Conservation (phyloP, 2,888 invertebrate species). For the Taenaris catops region DNA sequence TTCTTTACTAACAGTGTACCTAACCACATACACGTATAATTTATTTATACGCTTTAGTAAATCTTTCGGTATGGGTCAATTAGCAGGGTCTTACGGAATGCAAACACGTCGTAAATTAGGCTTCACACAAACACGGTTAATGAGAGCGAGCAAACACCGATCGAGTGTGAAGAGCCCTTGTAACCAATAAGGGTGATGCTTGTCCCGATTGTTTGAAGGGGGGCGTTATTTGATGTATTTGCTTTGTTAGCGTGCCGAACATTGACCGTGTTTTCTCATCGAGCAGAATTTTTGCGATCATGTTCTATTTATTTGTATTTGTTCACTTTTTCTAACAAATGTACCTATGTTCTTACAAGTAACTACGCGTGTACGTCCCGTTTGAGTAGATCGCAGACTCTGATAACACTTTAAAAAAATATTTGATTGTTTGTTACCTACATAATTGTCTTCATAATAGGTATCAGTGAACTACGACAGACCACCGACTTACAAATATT, state of each 20-base stretch:
- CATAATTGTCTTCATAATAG: too few species aligned
- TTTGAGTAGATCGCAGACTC: too few species aligned
- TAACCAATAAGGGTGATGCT: slow-evolving; percentile 62
- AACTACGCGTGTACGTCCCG: too few species aligned
- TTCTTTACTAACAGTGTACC: too few species aligned
- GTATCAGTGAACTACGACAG: too few species aligned
- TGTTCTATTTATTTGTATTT: too few species aligned
- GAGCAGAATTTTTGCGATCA: background rate
- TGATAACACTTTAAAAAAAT: too few species aligned
- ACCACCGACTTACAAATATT: too few species aligned
- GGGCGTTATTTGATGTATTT: slow-evolving; percentile 53
- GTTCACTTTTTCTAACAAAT: too few species aligned
- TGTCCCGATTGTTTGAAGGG: slow-evolving; percentile 61
- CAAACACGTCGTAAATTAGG: slow-evolving; percentile 74
- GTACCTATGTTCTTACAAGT: too few species aligned
- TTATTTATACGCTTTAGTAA: slow-evolving; percentile 1
- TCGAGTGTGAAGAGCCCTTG: slow-evolving; percentile 60
- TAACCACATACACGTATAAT: too few species aligned
- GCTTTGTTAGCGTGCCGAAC: slow-evolving; percentile 31
- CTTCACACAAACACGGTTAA: slow-evolving; percentile 65
- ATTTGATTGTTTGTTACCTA: too few species aligned
- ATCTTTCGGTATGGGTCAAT: slow-evolving; percentile 38
- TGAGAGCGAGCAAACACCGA: slow-evolving; percentile 62
- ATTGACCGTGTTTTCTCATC: slow-evolving; percentile 5
- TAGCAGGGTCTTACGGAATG: slow-evolving; percentile 47